Conservation (phyloP, 64 coral and sea anemone genomes). For the Actinia tenebrosa region DNA sequence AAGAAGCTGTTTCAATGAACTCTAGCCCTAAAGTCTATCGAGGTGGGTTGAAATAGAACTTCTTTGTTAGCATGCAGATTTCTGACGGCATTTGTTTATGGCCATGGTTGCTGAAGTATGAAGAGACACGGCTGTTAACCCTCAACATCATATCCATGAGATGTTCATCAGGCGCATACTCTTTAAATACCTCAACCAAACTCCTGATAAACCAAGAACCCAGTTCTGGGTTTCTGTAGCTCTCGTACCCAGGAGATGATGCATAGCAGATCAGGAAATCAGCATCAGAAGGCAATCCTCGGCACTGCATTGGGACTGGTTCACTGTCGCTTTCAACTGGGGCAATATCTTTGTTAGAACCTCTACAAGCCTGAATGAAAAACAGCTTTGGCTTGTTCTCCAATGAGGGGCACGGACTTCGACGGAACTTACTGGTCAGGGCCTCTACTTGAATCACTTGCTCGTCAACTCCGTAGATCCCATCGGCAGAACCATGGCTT, state of each 20-base stretch:
- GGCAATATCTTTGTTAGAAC: conserved; percentile 17
- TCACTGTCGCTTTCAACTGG: conserved; percentile 66
- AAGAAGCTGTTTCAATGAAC: background rate
- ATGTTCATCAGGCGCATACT: conserved; percentile 45
- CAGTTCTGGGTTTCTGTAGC: conserved; percentile 30
- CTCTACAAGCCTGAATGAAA: conserved; percentile 67
- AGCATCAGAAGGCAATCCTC: conserved; percentile 58
- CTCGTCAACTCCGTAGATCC: conserved; percentile 60
- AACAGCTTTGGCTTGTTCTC: conserved; percentile 71
- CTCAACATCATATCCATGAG: conserved; percentile 80
- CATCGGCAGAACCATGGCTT: conserved; percentile 59
- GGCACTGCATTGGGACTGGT: conserved; percentile 28
- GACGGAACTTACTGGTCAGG: conserved; percentile 43
- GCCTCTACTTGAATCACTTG: conserved; percentile 34
- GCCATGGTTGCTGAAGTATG: conserved; percentile 9
- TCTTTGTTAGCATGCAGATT: conserved; percentile 68
- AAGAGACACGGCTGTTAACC: conserved; percentile 53
- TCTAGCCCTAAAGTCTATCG: background rate
- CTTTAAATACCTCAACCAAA: conserved; percentile 41
- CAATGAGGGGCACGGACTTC: conserved; percentile 40
- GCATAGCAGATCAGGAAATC: conserved; percentile 82
- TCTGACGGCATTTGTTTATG: conserved; percentile 79
- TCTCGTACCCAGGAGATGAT: conserved; percentile 51
- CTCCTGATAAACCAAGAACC: conserved; percentile 61
- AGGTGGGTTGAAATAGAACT: conserved; percentile 53